Conservation (phyloP, 2,888 invertebrate genomes). For the Drosophila engyochracea region DNA sequence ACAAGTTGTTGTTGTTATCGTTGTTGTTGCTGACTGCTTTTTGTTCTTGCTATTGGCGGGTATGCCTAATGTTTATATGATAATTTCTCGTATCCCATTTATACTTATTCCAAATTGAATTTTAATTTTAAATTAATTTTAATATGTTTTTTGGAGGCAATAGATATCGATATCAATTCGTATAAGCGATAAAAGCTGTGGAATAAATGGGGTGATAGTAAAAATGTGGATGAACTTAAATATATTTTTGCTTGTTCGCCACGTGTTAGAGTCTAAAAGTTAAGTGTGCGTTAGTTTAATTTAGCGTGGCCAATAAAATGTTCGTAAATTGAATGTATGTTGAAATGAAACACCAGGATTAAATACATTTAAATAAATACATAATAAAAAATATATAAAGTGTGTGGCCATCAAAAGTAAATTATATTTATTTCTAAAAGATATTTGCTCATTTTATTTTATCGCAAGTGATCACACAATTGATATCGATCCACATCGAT, state of each 20-base stretch:
- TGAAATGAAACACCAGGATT: neutral
- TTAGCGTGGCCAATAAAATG: neutral
- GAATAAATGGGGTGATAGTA: neutral
- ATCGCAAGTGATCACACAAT: neutral
- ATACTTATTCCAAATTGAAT: slow-evolving; percentile 52
- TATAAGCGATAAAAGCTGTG: slow-evolving; percentile 2
- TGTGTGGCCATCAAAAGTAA: neutral
- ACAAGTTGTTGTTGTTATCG: slow-evolving; percentile 50
- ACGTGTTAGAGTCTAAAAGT: neutral
- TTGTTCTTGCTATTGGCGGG: slow-evolving; percentile 24
- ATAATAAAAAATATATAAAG: neutral
- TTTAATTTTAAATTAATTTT: slow-evolving; percentile 58
- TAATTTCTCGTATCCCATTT: slow-evolving; percentile 46
- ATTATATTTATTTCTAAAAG: neutral
- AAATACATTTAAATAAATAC: neutral
- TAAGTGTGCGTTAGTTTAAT: neutral
- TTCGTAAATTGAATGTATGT: neutral
- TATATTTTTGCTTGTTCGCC: neutral
- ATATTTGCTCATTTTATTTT: neutral
- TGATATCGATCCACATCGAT: neutral
- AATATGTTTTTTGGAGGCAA: slow-evolving; percentile 24
- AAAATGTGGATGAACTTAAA: neutral
- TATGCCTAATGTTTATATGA: slow-evolving; percentile 52
- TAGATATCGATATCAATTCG: slow-evolving; percentile 20
- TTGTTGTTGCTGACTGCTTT: slow-evolving; percentile 6